Base-by-base conservation (phyloP, 2,888 invertebrate species). In the Mimas tiliae region DNA sequence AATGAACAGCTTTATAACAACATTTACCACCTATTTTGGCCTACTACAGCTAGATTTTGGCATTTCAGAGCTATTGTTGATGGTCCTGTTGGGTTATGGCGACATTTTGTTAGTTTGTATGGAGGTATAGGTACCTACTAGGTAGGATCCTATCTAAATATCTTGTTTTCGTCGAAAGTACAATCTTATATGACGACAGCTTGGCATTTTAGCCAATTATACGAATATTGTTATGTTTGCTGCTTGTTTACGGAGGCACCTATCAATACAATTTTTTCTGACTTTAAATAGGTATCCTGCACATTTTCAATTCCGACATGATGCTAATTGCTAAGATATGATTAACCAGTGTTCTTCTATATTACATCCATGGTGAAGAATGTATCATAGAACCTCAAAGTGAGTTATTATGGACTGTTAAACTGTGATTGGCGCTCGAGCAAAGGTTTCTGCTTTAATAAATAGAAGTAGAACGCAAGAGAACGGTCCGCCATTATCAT, bases 391-490 rank as follows among this genome's bases (percentile, higher is more conserved):
- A 42, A 58, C 38, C 19, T 55, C 9, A 38, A 58, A 50, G 3
- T 8, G 11, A 58, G 38, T 58, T 38, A 19, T 38, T 19, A 38
- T 42, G 16, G 11, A 9, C 19, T 4, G 19, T 38, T 16, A 4
- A 52, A 16, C 34, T 34, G 9, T 34, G 11, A 16, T 58, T 42
- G 19, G 38, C 58, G 19, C n/a, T 1, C 12, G 6, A 58, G 58
- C 12, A 42, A 58, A 11, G 16, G 19, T 19, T 42, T 58, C 19
- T 65, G 48, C 48, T 48, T 7, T 48, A 16, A 34, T 55, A 65
- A 65, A 78, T 72, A 88, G 87, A 85, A 89, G 89, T 85, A 90
- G 88, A 89, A 83, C 62, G 79, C 88, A 91, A 89, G 89, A 92
- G 92, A 92, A 88, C 78, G 86, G 87, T 2, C 79, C 79, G 74